These are phyloP conservation scores for Smutsia gigantea DNA, from an alignment of 2,797 vertebrate genomes.

Conservation along the genomic window DNA sequence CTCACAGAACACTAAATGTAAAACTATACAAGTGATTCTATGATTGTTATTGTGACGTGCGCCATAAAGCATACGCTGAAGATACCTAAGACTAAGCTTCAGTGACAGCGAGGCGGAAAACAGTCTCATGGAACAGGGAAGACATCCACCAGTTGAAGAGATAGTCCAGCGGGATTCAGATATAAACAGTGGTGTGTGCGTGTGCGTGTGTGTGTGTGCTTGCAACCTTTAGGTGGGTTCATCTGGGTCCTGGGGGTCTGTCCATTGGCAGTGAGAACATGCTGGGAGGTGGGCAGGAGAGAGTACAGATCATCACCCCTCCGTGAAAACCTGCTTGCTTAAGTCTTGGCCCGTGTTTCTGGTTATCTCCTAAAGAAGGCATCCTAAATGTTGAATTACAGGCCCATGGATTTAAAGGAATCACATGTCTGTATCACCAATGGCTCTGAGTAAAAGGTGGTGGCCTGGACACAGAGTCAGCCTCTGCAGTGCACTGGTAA, in stretches of 20 bases:
- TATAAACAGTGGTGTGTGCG: neutral
- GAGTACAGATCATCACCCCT: rapidly evolving
- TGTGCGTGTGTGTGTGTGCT: neutral
- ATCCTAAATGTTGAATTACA: neutral
- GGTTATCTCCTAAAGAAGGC: neutral
- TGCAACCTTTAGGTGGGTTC: neutral
- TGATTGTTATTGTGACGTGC: rapidly evolving
- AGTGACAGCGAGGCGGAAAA: neutral
- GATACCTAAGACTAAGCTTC: no score
- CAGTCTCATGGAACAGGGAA: neutral
- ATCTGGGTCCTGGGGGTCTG: neutral
- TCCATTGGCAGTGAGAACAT: neutral
- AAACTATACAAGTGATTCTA: neutral
- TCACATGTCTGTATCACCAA: neutral
- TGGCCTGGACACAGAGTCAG: neutral
- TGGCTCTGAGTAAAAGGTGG: neutral
- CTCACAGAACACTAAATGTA: neutral
- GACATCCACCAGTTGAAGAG: neutral
- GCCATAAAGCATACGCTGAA: neutral
- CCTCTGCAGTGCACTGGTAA: rapidly evolving
- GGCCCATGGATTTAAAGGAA: neutral
- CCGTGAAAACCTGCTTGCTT: rapidly evolving
- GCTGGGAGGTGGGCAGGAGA: neutral
- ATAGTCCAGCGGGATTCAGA: neutral
- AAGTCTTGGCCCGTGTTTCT: neutral